A percentile compares a stretch with the other conserved stretches of the same genome.
phyloP scores from a whole-genome alignment of 1,140 invertebrate species.

The Pteromalus puparum region DNA sequence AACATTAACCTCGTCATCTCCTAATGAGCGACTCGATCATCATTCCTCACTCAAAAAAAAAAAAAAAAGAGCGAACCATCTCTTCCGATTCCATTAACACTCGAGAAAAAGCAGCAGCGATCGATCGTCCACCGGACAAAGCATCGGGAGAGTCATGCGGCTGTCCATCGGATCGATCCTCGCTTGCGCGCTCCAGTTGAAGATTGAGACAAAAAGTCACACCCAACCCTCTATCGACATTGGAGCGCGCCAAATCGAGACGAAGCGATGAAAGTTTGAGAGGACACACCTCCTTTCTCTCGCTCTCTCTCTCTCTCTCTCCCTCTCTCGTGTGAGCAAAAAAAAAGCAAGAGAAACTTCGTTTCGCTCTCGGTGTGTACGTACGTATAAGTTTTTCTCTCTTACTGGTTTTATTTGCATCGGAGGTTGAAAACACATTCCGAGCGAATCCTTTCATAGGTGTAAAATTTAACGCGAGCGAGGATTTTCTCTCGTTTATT shows the following conservation, averaged over 20 bases:
- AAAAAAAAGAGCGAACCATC: neutral
- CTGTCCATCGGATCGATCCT: constrained; percentile 17
- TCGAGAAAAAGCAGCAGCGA: neutral
- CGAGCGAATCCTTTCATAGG: neutral
- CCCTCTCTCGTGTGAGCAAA: neutral
- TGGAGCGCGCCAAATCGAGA: constrained; percentile 5
- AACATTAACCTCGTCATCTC: neutral
- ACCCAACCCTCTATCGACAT: neutral
- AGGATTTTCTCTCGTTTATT: neutral
- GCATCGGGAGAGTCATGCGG: neutral
- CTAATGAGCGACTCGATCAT: neutral
- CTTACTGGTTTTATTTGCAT: neutral
- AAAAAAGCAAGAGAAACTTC: neutral
- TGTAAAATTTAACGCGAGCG: neutral
- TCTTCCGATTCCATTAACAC: neutral
- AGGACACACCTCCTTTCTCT: neutral
- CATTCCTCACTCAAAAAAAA: neutral
- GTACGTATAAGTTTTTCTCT: neutral
- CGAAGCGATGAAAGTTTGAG: neutral
- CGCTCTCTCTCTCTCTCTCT: neutral
- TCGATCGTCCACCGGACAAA: neutral
- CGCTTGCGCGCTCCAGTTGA: neutral
- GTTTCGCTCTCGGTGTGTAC: neutral
- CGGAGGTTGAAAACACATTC: constrained; percentile 8
- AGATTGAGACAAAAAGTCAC: constrained; percentile 21